Evolutionary conservation across 2,113 vertebrate species (phyloP).

Genomic region (Glareola pratincola): DNA sequence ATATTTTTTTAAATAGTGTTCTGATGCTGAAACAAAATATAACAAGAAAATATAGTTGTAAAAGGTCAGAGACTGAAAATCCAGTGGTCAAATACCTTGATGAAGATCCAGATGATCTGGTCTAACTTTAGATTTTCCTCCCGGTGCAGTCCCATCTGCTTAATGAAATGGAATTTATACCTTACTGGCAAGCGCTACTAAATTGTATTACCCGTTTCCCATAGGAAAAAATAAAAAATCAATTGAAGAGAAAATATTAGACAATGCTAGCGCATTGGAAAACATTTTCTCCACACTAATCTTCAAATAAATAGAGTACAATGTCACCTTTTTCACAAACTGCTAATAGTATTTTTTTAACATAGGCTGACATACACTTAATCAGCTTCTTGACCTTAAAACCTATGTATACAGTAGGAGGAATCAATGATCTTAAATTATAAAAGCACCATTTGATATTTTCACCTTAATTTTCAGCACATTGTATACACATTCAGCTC

Average conservation of each 20-base stretch:
- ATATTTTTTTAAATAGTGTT: accelerated
- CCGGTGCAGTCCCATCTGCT: neutral
- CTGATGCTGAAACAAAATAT: neutral
- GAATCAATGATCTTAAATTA: neutral
- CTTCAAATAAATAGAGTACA: neutral
- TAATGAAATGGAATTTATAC: neutral
- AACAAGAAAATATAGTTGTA: neutral
- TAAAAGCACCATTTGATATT: neutral
- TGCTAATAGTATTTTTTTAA: neutral
- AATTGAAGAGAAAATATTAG: neutral
- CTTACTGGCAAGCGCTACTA: neutral
- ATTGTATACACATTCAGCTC: neutral
- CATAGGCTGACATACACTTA: neutral
- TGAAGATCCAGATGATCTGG: neutral
- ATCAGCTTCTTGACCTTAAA: neutral
- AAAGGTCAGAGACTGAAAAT: neutral
- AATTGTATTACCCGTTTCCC: neutral
- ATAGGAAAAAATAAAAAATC: neutral
- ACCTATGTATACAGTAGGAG: neutral
- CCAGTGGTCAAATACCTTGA: neutral
- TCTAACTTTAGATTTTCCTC: neutral
- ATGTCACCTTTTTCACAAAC: neutral
- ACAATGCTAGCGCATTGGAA: neutral
- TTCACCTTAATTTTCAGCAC: neutral
- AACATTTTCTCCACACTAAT: neutral